These are phyloP conservation scores for Aphidius ervi DNA, from an alignment of 1,140 invertebrate genomes.

Conservation along the genomic window DNA sequence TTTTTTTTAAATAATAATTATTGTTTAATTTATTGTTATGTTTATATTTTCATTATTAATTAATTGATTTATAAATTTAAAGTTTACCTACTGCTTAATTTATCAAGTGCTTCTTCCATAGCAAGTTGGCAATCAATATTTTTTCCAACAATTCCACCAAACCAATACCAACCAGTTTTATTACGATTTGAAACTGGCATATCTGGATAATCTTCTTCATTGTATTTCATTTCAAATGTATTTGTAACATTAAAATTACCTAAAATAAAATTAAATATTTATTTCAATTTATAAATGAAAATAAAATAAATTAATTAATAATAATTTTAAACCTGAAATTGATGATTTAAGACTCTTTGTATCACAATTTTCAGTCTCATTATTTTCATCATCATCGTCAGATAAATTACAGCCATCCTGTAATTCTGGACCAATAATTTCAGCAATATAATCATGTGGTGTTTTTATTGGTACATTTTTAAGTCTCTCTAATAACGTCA, in stretches of 20 bases:
- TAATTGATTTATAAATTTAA: constrained; percentile 35
- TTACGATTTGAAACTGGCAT: constrained; percentile 59
- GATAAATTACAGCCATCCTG: constrained; percentile 53
- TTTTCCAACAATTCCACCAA: constrained; percentile 68
- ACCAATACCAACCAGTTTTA: constrained; percentile 75
- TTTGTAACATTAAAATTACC: constrained; percentile 43
- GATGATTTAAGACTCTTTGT: constrained; percentile 42
- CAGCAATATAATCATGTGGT: constrained; percentile 57
- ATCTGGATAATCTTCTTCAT: constrained; percentile 45
- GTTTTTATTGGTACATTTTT: constrained; percentile 54
- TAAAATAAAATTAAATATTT: constrained; percentile 18
- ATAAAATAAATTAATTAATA: constrained; percentile 7
- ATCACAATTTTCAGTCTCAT: constrained; percentile 40
- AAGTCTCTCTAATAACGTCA: constrained; percentile 51
- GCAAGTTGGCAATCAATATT: constrained; percentile 54
- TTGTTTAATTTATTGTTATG: constrained; percentile 17
- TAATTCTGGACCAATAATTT: constrained; percentile 53
- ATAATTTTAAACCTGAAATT: constrained; percentile 36
- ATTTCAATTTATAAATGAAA: not conserved
- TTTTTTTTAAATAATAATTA: constrained; percentile 8
- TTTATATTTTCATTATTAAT: not conserved
- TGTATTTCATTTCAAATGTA: constrained; percentile 39
- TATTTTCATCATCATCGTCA: constrained; percentile 51
- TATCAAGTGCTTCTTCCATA: constrained; percentile 64
- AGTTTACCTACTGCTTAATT: constrained; percentile 75